Base-by-base conservation (phyloP, 1,140 invertebrate genomes). In the Hyles vespertilio region DNA sequence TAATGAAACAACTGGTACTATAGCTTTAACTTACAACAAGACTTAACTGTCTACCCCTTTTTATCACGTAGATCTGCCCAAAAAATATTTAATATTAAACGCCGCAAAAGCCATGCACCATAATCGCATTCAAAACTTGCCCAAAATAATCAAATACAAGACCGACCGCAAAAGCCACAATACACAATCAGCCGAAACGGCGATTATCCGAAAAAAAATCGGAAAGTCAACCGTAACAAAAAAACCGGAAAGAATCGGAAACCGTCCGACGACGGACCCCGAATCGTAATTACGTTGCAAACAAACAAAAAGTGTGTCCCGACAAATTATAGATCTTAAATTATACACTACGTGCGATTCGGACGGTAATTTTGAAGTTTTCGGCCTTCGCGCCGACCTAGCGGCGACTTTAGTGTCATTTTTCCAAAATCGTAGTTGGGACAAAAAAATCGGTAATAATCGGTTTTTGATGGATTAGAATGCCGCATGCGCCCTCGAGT, bases 291-390 rank as follows among this genome's bases (percentile, higher is more conserved):
- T 63, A 59, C 52, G 53, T 46, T 40, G 8, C 33, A 47, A 63
- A 50, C 54, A 62, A 63, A 80, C 69, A 79, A 82, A 80, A 74
- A 77, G 53, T 72, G 57, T 61, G 65, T 72, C 69, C 70, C 64
- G 71, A 63, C 68, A 63, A 80, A 82, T 79, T 82, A 82, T 80
- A 72, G 76, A 61, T 56, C 67, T 55, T 10, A 82, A 82, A 82
- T 82, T 82, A 82, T 80, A 82, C 55, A 71, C 71, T 59, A 33
- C 36, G 22, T 50, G 43, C 40, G 34, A 6, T 63, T 47, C 12
- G 36, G 56, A 11, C 43, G 59, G 43, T 51, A 51, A 51, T 51
- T 51, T 51, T 51, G 32, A 33, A 34, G 22, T 50, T 34, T 51
- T 51, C 50, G 50, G 12, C 12, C 46, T 47, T 47, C 46, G 46